These are phyloP conservation scores for Ctenopoma multispine DNA, from an alignment of 2,797 vertebrate genomes.

Conservation along the genomic window DNA sequence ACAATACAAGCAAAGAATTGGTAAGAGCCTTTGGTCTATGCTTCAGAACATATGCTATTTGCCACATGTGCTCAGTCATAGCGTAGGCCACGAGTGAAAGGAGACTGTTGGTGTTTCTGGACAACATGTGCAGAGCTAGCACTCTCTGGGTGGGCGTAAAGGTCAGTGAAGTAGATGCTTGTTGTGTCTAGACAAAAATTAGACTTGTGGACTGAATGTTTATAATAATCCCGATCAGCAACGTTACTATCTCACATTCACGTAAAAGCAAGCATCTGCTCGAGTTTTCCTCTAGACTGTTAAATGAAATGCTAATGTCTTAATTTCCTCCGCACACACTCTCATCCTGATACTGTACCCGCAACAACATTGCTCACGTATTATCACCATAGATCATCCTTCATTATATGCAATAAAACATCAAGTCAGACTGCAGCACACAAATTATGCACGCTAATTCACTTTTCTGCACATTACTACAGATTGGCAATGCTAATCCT, in stretches of 20 bases:
- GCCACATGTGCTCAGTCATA: slow-evolving; percentile 58
- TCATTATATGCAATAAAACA: background rate
- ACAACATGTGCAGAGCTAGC: slow-evolving; percentile 34
- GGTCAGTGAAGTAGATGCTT: slow-evolving; percentile 52
- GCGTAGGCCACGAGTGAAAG: slow-evolving; percentile 26
- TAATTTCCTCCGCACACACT: background rate
- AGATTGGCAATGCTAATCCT: background rate
- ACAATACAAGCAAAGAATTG: slow-evolving; percentile 44
- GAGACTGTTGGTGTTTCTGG: slow-evolving; percentile 51
- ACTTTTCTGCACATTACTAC: background rate
- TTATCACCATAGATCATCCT: slow-evolving; percentile 9
- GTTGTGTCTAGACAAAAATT: slow-evolving; percentile 37
- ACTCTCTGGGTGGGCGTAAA: slow-evolving; percentile 42
- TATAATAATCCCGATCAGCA: slow-evolving; percentile 16
- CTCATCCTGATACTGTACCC: background rate
- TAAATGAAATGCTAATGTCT: slow-evolving; percentile 1
- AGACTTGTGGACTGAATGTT: slow-evolving; percentile 4
- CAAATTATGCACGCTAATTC: background rate
- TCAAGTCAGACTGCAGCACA: background rate
- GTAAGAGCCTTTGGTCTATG: slow-evolving; percentile 37
- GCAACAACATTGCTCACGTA: background rate
- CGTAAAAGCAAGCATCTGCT: slow-evolving; percentile 22
- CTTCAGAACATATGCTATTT: slow-evolving; percentile 64
- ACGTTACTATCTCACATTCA: background rate
- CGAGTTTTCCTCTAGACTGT: background rate